A percentile compares a stretch with the other conserved stretches of the same genome.
These are phyloP conservation scores for Camponotus vicinus DNA, from an alignment of 1,140 invertebrate genomes.

Conservation along the genomic window DNA sequence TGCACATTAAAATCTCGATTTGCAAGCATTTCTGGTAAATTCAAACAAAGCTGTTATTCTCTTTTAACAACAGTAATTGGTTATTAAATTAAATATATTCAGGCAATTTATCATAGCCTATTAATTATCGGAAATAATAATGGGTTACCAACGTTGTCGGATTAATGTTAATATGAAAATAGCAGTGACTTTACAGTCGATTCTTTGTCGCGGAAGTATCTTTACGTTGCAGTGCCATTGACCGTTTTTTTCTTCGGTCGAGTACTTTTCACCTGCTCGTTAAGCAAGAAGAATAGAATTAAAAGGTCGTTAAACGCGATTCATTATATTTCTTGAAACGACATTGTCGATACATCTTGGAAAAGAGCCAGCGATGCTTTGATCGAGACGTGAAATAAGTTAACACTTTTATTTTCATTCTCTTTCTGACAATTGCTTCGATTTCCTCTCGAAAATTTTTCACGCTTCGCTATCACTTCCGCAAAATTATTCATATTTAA, in stretches of 20 bases:
- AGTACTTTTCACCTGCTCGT: conserved; percentile 38
- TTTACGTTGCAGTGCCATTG: conserved; percentile 17
- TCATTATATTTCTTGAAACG: conserved; percentile 51
- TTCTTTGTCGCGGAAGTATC: conserved; percentile 22
- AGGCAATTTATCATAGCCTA: conserved; percentile 16
- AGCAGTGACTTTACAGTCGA: not conserved
- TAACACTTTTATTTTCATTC: not conserved
- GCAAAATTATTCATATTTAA: not conserved
- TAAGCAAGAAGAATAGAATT: conserved; percentile 48
- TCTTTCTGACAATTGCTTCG: not conserved
- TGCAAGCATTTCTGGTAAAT: conserved; percentile 30
- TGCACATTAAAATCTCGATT: conserved; percentile 22
- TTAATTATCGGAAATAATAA: conserved; percentile 45
- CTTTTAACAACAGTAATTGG: conserved; percentile 35
- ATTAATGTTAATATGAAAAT: conserved; percentile 44
- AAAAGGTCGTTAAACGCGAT: conserved; percentile 16
- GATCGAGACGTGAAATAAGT: not conserved
- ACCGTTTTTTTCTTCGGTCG: conserved; percentile 28
- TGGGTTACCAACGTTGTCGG: not conserved
- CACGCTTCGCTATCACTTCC: no score
- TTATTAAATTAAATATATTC: conserved; percentile 50
- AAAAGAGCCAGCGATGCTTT: not conserved
- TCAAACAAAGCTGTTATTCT: conserved; percentile 39
- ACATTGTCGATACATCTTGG: conserved; percentile 42
- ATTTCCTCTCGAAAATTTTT: conserved; percentile 16